Evolutionary conservation across 1,140 invertebrate species (phyloP), one percentile per base, ranked within the genome.

Genomic region (Heliconius congener): DNA sequence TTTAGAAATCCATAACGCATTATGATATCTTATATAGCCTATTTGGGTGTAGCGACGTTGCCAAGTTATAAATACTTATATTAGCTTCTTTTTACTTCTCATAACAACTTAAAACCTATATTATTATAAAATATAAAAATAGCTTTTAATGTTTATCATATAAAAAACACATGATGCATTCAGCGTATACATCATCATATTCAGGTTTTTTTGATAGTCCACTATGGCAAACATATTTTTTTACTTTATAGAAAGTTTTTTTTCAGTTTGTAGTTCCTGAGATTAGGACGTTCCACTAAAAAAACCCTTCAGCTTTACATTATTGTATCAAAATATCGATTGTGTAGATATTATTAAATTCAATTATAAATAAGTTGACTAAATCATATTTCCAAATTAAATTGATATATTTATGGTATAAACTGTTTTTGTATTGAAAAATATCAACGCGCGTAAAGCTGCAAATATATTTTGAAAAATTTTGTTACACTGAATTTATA

Each of bases 1-100:
- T 90, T 90, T 87, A 84, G 83, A 84, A 87, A 88, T 87, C 87
- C 84, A 86, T 89, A 88, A 89, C 84, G 85, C 82, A 82, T 85
- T 83, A 80, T 83, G 82, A 82, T 84, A 82, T 80, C 82, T 80
- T 74, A 82, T 81, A 84, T 71, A 77, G 83, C 60, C 71, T 80
- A 82, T 77, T 81, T 66, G 55, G 74, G 78, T 66, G 71, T 73
- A 8, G 71, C n/a, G 27, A 66, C 27, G 23, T 66, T 76, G 73
- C 74, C 71, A 75, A 77, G 46, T 78, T 82, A 78, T 77, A 66
- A 52, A 23, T 60, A 60, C 55, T 23, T 60, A 11, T 60, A 23
- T 60, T 60, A 27, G 9, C n/a, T 60, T 60, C 8, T 66, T 66
- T 23, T 66, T 16, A 9, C 27, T 57, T 57, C 55, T 23, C 23